Conservation (phyloP, 2,888 invertebrate species). For the Thyatira batis region DNA sequence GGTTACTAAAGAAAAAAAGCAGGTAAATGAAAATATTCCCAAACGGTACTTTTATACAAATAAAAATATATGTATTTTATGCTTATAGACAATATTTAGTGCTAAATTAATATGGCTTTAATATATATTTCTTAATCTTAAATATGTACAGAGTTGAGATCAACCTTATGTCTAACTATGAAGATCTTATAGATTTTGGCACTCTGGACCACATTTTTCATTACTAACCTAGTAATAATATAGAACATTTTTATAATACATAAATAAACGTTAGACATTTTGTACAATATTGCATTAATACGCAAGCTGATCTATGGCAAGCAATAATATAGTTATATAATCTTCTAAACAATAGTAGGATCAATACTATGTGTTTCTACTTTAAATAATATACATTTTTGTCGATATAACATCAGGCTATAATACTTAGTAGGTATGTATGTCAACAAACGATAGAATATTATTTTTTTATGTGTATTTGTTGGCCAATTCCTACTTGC, state of each 20-base stretch:
- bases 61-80: background rate
- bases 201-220: conserved; percentile 71
- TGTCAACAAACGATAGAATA: background rate
- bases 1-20: too few relatives aligned
- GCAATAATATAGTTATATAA: conserved; percentile 19
- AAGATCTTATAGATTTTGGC: conserved; percentile 79
- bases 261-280: conserved; percentile 31
- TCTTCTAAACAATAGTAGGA: conserved; percentile 6
- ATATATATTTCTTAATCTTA: conserved; percentile 26
- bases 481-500: background rate
- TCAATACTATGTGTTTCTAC: conserved; percentile 5
- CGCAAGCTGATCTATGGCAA: conserved; percentile 44
- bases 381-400: background rate
- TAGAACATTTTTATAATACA: conserved; percentile 35
- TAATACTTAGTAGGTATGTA: conserved; percentile 3
- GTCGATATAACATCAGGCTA: background rate
- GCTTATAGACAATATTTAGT: conserved; percentile 9
- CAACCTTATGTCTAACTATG: conserved; percentile 70
- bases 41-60: background rate
- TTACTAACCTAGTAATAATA: conserved; percentile 28
- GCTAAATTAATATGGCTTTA: conserved; percentile 38
- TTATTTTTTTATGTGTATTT: background rate
- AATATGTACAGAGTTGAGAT: conserved; percentile 79
- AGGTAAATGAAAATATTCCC: too few relatives aligned
- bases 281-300: conserved; percentile 43